Evolutionary conservation across 2,113 vertebrate genomes (phyloP), one percentile per base, ranked within the genome.

Genomic region (Alaudala cheleensis): DNA sequence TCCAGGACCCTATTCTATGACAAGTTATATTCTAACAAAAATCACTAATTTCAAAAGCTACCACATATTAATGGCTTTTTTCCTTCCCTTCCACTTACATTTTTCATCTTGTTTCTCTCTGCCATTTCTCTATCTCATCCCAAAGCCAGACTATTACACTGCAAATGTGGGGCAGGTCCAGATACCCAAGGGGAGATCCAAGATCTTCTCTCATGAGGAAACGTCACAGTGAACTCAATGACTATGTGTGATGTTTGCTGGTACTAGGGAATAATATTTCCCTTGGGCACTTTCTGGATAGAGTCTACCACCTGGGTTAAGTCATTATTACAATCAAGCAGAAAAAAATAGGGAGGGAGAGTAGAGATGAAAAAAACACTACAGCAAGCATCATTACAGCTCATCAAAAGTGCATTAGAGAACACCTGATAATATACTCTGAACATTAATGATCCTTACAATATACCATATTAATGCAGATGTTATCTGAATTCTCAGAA

Each of bases 251-350:
- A 95, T 96, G 96, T 92, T 94, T 96, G 96, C 97, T 98, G 97
- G 97, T 97, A 74, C 96, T 96, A 79, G 97, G 96, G 97, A 96
- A 93, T 96, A 96, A 94, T 93, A 97, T 97, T 97, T 98, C 98
- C 96, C 98, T 53, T 88, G 97, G 94, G 96, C 51, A 58, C 69
- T 81, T 97, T 96, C 88, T 93, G 96, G 83, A 95, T 42, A 58
- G 90, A 97, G 95, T 95, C 82, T 93, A 95, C 97, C 98, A 98
- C 97, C 97, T 98, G 97, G 97, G 97, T 97, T 97, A 97, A 97
- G 92, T 97, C 94, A 98, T 98, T 97, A 97, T 94, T 93, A 97
- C 94, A 96, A 95, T 57, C 73, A 96, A 90, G 96, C 71, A 93
- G 92, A 60, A 93, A 79, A 88, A 90, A 76, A 90, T 70, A 77